Evolutionary conservation across 2,888 invertebrate genomes (phyloP).

Genomic region (Crioceris asparagi): DNA sequence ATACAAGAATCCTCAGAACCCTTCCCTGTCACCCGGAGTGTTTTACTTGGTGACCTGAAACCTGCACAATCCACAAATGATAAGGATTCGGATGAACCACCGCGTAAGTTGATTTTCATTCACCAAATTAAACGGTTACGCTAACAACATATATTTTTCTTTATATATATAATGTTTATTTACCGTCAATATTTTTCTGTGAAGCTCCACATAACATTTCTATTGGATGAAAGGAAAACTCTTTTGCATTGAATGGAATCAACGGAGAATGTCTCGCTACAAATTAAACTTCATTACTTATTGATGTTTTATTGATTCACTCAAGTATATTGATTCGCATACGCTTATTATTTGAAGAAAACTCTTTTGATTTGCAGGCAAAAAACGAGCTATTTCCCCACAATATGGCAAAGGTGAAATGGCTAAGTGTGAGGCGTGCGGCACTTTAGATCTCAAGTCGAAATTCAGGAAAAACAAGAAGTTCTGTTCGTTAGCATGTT

Average conservation of each 20-base stretch:
- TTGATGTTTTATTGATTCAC: no score
- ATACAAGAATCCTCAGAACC: constrained; percentile 92
- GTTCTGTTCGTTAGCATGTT: constrained; percentile 66
- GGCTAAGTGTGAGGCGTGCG: constrained; percentile 65
- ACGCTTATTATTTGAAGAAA: constrained; percentile 4
- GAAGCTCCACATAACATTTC: no score
- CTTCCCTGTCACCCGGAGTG: constrained; percentile 61
- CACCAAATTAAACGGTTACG: not conserved
- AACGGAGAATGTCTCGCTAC: no score
- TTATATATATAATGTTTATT: no score
- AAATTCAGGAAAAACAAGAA: constrained; percentile 65
- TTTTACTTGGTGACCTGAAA: constrained; percentile 36
- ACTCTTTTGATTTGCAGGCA: constrained; percentile 36
- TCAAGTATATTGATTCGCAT: no score
- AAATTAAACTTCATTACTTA: constrained; percentile 6
- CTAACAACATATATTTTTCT: no score
- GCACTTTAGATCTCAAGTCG: constrained; percentile 50
- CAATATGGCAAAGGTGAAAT: constrained; percentile 38
- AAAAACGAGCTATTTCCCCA: constrained; percentile 38
- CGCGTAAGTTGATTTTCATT: constrained; percentile 47
- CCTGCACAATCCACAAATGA: constrained; percentile 41
- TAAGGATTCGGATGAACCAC: constrained; percentile 61
- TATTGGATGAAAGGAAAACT: no score
- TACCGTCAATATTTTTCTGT: no score
- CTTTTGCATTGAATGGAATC: no score